Evolutionary conservation across 2,797 vertebrate species (phyloP).

Genomic region (Coregonus ussuriensis): DNA sequence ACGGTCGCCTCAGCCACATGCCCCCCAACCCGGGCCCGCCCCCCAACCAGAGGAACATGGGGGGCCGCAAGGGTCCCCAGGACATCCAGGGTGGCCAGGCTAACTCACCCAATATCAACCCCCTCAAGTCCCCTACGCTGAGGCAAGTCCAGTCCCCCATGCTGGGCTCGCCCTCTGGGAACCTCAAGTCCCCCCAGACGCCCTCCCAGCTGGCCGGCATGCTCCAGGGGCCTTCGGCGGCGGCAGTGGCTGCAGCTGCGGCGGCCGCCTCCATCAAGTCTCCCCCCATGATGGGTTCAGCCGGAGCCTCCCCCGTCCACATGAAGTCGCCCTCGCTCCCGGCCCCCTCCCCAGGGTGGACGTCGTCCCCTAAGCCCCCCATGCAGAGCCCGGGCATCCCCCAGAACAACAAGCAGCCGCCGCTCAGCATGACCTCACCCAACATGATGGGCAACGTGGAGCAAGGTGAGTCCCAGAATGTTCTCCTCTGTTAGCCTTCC

Average conservation of each 20-base stretch:
- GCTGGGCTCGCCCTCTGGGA: slow-evolving; percentile 97
- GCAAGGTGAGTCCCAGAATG: slow-evolving; percentile 77
- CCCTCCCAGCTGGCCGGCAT: slow-evolving; percentile 98
- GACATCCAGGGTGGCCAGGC: slow-evolving; percentile 89
- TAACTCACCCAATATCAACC: slow-evolving; percentile 96
- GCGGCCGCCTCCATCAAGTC: slow-evolving; percentile 94
- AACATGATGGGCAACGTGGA: slow-evolving; percentile 95
- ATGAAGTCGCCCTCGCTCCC: slow-evolving; percentile 99
- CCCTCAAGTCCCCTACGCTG: slow-evolving; percentile 94
- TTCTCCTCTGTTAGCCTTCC: neutral
- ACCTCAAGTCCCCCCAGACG: slow-evolving; percentile 98
- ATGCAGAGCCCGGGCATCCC: slow-evolving; percentile 96
- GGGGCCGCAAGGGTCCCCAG: slow-evolving; percentile 90
- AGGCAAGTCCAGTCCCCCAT: slow-evolving; percentile 98
- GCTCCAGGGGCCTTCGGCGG: slow-evolving; percentile 89
- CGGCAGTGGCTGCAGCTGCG: slow-evolving; percentile 85
- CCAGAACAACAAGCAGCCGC: slow-evolving; percentile 84
- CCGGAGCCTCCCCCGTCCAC: slow-evolving; percentile 98
- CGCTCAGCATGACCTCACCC: slow-evolving; percentile 94
- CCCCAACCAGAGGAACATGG: slow-evolving; percentile 73
- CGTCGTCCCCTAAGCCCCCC: slow-evolving; percentile 96
- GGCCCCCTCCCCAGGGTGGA: slow-evolving; percentile 96
- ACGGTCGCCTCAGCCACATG: slow-evolving; percentile 94
- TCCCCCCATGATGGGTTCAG: slow-evolving; percentile 96
- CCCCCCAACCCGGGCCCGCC: slow-evolving; percentile 84